These are phyloP conservation scores for Poeciliopsis turneri DNA, from an alignment of 2,797 vertebrate species.

Conservation along the genomic window DNA sequence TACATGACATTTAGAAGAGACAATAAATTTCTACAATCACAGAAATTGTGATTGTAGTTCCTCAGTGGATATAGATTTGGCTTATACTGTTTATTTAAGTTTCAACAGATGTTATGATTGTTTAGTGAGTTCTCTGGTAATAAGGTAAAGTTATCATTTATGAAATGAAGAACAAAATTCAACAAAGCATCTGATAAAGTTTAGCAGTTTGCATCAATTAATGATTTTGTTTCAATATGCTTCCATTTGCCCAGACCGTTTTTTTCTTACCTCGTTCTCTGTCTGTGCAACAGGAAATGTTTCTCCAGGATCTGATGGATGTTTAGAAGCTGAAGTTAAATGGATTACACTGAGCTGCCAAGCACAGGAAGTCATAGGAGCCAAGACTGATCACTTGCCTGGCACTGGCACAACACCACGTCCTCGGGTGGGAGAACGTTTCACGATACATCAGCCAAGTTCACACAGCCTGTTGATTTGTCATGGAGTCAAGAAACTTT, in stretches of 20 bases:
- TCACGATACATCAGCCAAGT: conserved; percentile 27
- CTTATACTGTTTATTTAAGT: not conserved
- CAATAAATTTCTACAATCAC: not conserved
- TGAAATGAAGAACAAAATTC: not conserved
- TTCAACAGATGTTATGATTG: not conserved
- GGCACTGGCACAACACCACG: conserved; percentile 7
- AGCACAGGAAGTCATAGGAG: conserved; percentile 54
- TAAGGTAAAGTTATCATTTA: not conserved
- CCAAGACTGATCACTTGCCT: conserved; percentile 54
- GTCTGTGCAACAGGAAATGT: conserved; percentile 36
- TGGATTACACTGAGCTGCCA: conserved; percentile 68
- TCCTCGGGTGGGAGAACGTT: conserved; percentile 18
- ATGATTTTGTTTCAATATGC: not conserved
- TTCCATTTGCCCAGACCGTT: not conserved
- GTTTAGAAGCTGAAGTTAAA: conserved; percentile 66
- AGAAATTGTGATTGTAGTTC: not conserved
- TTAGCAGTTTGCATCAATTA: not conserved
- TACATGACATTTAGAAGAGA: not conserved
- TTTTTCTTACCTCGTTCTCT: conserved; percentile 6
- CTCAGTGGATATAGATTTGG: not conserved
- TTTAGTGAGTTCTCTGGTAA: not conserved
- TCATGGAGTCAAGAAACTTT: conserved; percentile 35
- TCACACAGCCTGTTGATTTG: conserved; percentile 5
- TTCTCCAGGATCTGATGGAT: conserved; percentile 29
- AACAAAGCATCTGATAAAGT: not conserved